Evolutionary conservation across 2,113 vertebrate species (phyloP).

Genomic region (Balaeniceps rex): DNA sequence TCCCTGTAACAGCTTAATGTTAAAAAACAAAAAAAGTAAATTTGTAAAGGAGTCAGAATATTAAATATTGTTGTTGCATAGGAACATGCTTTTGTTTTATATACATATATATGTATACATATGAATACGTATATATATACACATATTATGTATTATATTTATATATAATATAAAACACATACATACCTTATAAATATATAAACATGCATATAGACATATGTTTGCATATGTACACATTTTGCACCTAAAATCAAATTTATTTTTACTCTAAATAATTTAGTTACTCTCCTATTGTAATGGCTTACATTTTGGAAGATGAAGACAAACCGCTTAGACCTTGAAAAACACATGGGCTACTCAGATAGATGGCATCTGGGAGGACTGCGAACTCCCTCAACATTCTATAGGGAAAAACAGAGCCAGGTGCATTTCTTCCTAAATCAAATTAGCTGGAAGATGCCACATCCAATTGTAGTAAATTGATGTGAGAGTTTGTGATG

Average conservation of each 20-base stretch:
- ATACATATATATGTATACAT: background rate
- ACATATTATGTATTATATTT: background rate
- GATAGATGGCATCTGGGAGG: slow-evolving; percentile 86
- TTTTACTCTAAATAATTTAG: slow-evolving; percentile 86
- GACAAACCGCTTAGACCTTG: slow-evolving; percentile 93
- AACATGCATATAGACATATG: background rate
- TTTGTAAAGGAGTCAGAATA: background rate
- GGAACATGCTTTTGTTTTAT: slow-evolving; percentile 38
- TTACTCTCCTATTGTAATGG: slow-evolving; percentile 77
- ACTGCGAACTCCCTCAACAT: slow-evolving; percentile 80
- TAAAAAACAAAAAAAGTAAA: background rate
- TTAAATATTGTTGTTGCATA: background rate
- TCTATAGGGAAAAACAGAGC: slow-evolving; percentile 99
- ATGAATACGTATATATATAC: background rate
- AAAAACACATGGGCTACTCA: slow-evolving; percentile 85
- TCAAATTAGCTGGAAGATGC: slow-evolving; percentile 99
- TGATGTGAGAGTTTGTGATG: slow-evolving; percentile 99
- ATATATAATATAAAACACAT: background rate
- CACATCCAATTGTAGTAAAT: slow-evolving; percentile 99
- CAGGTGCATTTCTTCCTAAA: slow-evolving; percentile 99
- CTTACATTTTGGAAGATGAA: slow-evolving; percentile 90
- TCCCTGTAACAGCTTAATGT: background rate
- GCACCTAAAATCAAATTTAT: slow-evolving; percentile 78
- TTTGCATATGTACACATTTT: background rate
- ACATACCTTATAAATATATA: background rate